Evolutionary conservation across 1,140 invertebrate genomes (phyloP).

Genomic region (Camponotus pennsylvanicus): DNA sequence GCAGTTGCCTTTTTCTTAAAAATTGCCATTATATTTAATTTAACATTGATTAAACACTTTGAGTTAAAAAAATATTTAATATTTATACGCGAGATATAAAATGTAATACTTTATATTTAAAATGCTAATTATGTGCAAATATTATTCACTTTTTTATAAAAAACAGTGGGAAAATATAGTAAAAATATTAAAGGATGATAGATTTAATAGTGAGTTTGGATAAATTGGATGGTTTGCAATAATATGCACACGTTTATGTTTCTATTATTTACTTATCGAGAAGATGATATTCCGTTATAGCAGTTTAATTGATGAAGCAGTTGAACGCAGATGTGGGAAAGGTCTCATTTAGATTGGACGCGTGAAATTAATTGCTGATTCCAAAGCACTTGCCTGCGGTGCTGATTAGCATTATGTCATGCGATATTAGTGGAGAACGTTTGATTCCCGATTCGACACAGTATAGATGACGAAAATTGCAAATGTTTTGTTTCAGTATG

Average conservation of each 20-base stretch:
- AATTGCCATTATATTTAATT: no score
- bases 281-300: constrained; percentile 38
- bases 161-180: neutral
- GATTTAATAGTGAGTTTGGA: constrained; percentile 1
- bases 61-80: neutral
- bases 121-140: neutral
- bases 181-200: neutral
- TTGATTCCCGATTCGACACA: constrained; percentile 14
- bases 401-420: constrained; percentile 24
- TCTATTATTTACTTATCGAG: constrained; percentile 39
- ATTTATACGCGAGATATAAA: neutral
- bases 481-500: neutral
- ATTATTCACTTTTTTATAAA: neutral
- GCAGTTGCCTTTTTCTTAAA: no score
- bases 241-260: neutral
- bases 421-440: neutral
- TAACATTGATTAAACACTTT: no score
- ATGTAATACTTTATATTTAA: neutral
- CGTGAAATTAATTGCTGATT: constrained; percentile 60
- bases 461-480: neutral
- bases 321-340: neutral
- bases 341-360: constrained; percentile 45
- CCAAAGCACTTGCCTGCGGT: constrained; percentile 12
- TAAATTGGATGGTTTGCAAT: neutral
- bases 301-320: constrained; percentile 53